A percentile compares a stretch with the other conserved stretches of the same genome.
These are phyloP conservation scores for Clarias gariepinus DNA, from an alignment of 2,113 vertebrate species.

Conservation along the genomic window DNA sequence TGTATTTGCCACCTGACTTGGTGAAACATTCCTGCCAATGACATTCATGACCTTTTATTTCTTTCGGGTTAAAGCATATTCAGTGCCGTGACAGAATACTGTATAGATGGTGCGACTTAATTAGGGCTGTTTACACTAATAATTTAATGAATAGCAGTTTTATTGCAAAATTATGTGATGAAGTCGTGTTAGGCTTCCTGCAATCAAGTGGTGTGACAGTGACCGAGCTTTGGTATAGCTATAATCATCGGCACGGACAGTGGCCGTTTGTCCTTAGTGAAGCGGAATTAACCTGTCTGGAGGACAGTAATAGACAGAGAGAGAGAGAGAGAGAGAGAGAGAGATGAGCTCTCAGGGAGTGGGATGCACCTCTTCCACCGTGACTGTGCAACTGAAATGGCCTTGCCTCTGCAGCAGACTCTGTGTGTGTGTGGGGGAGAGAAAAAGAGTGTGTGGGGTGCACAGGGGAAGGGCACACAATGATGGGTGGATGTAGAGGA, in stretches of 20 bases:
- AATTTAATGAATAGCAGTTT: too few relatives aligned
- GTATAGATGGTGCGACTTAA: not conserved
- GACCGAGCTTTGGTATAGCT: not conserved
- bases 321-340: not conserved
- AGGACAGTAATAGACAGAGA: conserved; percentile 1
- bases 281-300: conserved; percentile 34
- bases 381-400: conserved; percentile 18
- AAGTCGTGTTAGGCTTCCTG: not conserved
- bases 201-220: not conserved
- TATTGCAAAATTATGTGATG: not conserved
- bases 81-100: not conserved
- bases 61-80: not conserved
- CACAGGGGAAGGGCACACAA: conserved; percentile 39
- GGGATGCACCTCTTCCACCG: conserved; percentile 10
- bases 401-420: conserved; percentile 21
- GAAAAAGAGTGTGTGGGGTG: conserved; percentile 35
- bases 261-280: conserved; percentile 11
- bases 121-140: not conserved
- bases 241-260: conserved; percentile 11
- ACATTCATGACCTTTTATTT: not conserved
- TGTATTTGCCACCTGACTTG: not conserved
- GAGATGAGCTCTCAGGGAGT: conserved; percentile 4
- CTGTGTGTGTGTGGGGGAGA: conserved; percentile 26
- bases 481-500: conserved; percentile 64
- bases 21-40: too few relatives aligned